phyloP scores from a whole-genome alignment of 2,113 vertebrate genomes.

The Nycticryphes semicollaris region DNA sequence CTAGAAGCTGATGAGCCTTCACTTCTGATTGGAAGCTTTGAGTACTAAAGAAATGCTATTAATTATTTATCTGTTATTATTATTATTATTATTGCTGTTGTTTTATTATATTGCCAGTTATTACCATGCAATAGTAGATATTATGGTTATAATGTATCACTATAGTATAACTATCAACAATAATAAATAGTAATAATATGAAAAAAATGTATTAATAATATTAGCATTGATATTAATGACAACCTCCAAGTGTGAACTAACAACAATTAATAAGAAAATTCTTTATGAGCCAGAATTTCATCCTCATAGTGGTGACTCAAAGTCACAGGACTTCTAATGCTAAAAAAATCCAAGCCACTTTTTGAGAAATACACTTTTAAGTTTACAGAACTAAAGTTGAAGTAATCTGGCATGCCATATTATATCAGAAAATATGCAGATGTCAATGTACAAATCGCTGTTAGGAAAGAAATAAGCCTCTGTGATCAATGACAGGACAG shows the following conservation, averaged over 20 bases:
- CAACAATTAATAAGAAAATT: background rate
- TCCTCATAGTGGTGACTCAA: background rate
- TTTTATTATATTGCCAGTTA: background rate
- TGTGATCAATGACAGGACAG: background rate
- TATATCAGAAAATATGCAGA: background rate
- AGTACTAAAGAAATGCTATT: background rate
- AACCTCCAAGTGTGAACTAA: background rate
- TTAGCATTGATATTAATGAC: background rate
- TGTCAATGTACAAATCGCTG: background rate
- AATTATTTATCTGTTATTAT: background rate
- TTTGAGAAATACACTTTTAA: slow-evolving; percentile 12
- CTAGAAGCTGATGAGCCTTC: background rate
- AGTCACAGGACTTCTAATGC: background rate
- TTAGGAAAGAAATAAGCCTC: background rate
- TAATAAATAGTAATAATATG: background rate
- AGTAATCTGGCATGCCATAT: background rate
- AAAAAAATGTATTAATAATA: background rate
- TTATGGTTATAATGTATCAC: background rate
- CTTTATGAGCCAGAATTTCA: background rate
- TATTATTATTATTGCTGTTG: background rate
- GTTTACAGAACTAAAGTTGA: background rate
- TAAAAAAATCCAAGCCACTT: background rate
- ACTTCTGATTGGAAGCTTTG: background rate
- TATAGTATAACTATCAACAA: background rate
- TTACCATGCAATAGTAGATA: background rate